A percentile compares a stretch with the other conserved stretches of the same genome.
These are phyloP conservation scores for Carduelis carduelis DNA, from an alignment of 2,797 vertebrate species.

Conservation along the genomic window DNA sequence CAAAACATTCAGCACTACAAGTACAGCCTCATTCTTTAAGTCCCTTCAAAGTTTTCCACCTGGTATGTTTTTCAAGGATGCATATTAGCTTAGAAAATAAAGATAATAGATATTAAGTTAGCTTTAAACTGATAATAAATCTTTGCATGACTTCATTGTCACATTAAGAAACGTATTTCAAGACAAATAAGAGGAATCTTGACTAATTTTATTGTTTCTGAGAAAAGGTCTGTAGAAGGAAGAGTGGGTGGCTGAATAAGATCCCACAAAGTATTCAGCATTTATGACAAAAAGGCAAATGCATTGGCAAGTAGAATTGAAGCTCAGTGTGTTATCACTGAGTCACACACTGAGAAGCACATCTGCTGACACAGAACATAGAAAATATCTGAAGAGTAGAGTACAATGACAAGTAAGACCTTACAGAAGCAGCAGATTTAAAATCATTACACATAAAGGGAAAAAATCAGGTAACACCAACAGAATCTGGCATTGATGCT, in stretches of 20 bases:
- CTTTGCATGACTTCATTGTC: neutral
- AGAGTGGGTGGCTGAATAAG: slow-evolving; percentile 38
- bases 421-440: neutral
- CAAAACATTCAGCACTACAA: neutral
- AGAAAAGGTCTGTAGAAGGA: neutral
- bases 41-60: neutral
- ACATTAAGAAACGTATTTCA: neutral
- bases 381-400: neutral
- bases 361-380: neutral
- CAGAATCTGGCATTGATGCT: neutral
- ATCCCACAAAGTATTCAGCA: neutral
- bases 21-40: neutral
- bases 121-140: neutral
- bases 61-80: neutral
- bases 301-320: neutral
- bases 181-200: slow-evolving; percentile 5
- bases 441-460: neutral
- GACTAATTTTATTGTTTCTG: slow-evolving; percentile 16
- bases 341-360: neutral
- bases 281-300: slow-evolving; percentile 11
- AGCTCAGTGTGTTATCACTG: neutral
- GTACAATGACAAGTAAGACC: neutral
- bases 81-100: neutral
- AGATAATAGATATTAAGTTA: neutral
- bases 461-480: neutral